Conservation (phyloP, 2,888 invertebrate genomes). For the Pseudoips prasinana region DNA sequence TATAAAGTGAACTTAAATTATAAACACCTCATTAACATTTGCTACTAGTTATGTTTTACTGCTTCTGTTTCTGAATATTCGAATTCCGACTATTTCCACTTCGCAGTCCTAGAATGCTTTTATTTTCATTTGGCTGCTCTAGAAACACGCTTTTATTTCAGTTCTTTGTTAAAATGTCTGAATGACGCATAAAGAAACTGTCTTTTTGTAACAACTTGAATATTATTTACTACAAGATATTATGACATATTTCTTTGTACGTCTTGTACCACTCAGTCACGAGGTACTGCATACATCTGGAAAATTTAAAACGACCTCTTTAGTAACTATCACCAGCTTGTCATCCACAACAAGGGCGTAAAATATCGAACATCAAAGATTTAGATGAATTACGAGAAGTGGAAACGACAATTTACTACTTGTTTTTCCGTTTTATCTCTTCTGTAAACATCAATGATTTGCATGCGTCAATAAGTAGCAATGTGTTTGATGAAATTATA, state of each 20-base stretch:
- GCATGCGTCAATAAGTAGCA: conserved; percentile 25
- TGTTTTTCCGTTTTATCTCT: conserved; percentile 38
- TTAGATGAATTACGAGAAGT: conserved; percentile 37
- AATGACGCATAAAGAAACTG: background rate
- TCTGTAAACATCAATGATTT: conserved; percentile 41
- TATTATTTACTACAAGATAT: no score
- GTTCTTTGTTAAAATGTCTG: conserved; percentile 1
- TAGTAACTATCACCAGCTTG: no score
- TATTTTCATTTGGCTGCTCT: background rate
- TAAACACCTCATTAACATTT: no score
- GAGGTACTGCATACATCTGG: no score
- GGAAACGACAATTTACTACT: conserved; percentile 41
- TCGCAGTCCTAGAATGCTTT: no score
- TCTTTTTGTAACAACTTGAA: background rate
- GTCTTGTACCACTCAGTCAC: no score
- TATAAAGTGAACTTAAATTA: no score
- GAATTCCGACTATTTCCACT: no score
- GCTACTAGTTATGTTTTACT: background rate
- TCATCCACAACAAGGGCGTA: no score
- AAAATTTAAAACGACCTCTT: no score
- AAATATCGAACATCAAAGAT: conserved; percentile 49
- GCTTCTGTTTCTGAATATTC: no score
- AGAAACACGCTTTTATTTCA: background rate
- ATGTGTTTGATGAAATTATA: conserved; percentile 21
- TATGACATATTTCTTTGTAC: no score